Evolutionary conservation across 2,888 invertebrate species (phyloP), one percentile per base, ranked within the genome.

Genomic region (Nymphalis urticae): DNA sequence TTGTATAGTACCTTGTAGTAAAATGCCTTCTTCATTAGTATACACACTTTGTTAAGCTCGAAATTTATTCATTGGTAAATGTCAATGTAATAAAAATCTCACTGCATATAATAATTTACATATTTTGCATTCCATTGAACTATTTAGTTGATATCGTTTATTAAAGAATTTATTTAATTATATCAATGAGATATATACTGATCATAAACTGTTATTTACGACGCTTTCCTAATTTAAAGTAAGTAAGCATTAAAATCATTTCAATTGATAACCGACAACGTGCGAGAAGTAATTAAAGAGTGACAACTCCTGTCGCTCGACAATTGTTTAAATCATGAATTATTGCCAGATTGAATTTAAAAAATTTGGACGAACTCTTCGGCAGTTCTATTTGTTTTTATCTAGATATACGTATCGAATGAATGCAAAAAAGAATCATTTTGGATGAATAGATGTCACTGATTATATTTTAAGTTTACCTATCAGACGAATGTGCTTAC

Each of bases 301-400:
- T 77, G 79, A 73, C 77, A 64, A 69, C 67, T 72, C 54, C 70
- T 77, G 80, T 80, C 80, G 66, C 42, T 61, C 64, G 61, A 67
- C 80, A 85, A 86, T 87, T 87, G 86, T 77, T 81, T 81, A 77
- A 84, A 88, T 83, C 82, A 82, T 86, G 82, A 87, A 79, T 77
- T 84, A 87, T 82, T 76, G 80, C 74, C 70, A 74, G 71, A 75
- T 74, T 50, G 77, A 78, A 83, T 84, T 73, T 76, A 80, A 81
- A 75, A 75, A 77, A 48, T 59, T 59, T 48, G 42, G 19, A 64
- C 58, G 17, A n/a, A 17, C 16, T 6, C 17, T 50, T 17, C 0
- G 19, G 6, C n/a, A 48, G 10, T 48, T 48, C 50, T 50, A n/a
- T 50, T 50, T 50, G n/a, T 50, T 50, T 17, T 19, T 7, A n/a